Conservation (phyloP, 2,113 vertebrate species). For the Gracilinanus agilis region DNA sequence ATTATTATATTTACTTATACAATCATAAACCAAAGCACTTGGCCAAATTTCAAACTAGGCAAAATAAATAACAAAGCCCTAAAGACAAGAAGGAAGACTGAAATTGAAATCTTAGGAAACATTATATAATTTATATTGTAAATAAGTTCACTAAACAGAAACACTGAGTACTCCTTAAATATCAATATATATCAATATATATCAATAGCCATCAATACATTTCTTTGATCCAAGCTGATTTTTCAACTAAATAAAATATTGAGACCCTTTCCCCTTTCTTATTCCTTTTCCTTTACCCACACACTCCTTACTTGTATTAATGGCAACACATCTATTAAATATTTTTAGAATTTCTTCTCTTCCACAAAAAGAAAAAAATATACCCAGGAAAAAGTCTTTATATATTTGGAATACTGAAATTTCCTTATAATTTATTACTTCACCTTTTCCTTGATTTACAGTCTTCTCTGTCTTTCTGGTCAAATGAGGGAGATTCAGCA, state of each 20-base stretch:
- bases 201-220: conserved; percentile 54
- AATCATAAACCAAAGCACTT: conserved; percentile 32
- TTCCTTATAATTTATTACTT: conserved; percentile 78
- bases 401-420: conserved; percentile 66
- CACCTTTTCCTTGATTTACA: conserved; percentile 84
- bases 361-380: conserved; percentile 65
- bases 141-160: conserved; percentile 60
- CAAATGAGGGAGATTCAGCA: conserved; percentile 70
- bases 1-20: conserved; percentile 65
- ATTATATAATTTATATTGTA: conserved; percentile 66
- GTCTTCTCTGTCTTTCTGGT: conserved; percentile 75
- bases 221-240: conserved; percentile 68
- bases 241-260: conserved; percentile 77
- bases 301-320: conserved; percentile 66
- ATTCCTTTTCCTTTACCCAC: neutral
- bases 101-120: conserved; percentile 74
- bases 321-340: conserved; percentile 71
- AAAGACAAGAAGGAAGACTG: conserved; percentile 49
- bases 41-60: conserved; percentile 67
- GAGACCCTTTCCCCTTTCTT: neutral
- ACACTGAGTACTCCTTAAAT: conserved; percentile 40
- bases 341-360: conserved; percentile 75
- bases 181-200: conserved; percentile 55
- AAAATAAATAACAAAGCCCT: conserved; percentile 60
- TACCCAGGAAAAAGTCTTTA: conserved; percentile 74